Percentiles rank a stretch among this genome's conserved stretches.
phyloP scores from a whole-genome alignment of 2,888 invertebrate genomes.

The Platycheirus rosarum region DNA sequence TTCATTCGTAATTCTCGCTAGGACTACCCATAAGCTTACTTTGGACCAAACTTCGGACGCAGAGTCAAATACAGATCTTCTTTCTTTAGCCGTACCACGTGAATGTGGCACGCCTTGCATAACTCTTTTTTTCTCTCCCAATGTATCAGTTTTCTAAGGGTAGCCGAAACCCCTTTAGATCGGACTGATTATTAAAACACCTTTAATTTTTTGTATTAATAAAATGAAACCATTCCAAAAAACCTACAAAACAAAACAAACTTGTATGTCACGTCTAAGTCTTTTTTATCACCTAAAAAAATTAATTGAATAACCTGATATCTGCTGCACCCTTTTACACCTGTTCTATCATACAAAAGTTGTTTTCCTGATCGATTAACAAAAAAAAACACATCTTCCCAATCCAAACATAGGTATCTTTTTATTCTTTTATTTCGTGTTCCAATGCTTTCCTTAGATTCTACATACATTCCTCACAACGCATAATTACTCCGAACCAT shows the following conservation, averaged over 20 bases:
- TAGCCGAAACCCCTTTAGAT: too few relatives aligned
- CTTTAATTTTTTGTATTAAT: too few relatives aligned
- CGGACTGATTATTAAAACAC: too few relatives aligned
- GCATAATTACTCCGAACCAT: slow-evolving; percentile 40
- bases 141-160: too few relatives aligned
- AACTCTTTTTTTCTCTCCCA: too few relatives aligned
- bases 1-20: too few relatives aligned
- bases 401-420: slow-evolving; percentile 1
- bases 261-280: neutral
- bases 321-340: slow-evolving; percentile 11
- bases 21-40: too few relatives aligned
- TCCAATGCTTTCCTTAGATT: slow-evolving; percentile 1
- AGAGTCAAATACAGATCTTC: too few relatives aligned
- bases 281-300: neutral
- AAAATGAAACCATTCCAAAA: too few relatives aligned
- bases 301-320: neutral
- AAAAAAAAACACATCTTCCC: slow-evolving; percentile 29
- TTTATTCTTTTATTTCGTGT: neutral
- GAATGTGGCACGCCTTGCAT: too few relatives aligned
- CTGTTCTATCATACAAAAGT: neutral
- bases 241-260: neutral
- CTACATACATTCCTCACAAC: slow-evolving; percentile 5
- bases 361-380: slow-evolving; percentile 31
- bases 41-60: too few relatives aligned
- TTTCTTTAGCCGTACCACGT: too few relatives aligned